Evolutionary conservation across 2,113 vertebrate genomes (phyloP).

Genomic region (Fulica atra): DNA sequence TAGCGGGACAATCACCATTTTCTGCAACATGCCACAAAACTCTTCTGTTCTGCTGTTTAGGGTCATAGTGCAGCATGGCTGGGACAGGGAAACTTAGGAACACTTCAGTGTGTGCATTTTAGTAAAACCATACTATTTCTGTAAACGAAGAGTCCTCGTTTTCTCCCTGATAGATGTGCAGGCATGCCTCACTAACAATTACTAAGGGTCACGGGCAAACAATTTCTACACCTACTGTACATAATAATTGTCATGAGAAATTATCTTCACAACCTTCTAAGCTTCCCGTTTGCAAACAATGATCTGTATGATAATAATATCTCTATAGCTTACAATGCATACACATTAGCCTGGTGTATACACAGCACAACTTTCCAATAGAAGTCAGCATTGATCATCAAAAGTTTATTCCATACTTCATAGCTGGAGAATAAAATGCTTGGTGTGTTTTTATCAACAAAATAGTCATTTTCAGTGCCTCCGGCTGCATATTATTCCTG

Average conservation of each 20-base stretch:
- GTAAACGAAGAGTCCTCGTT: not conserved
- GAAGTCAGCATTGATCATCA: conserved; percentile 10
- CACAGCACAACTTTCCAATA: conserved; percentile 8
- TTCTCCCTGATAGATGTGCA: conserved; percentile 31
- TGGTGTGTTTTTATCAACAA: conserved; percentile 12
- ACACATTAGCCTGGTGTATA: conserved; percentile 7
- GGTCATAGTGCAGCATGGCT: not conserved
- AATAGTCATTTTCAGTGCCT: conserved; percentile 16
- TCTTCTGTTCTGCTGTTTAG: not conserved
- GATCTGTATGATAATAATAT: conserved; percentile 47
- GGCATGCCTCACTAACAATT: conserved; percentile 42
- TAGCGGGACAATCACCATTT: not conserved
- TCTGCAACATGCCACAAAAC: not conserved
- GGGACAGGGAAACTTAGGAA: not conserved
- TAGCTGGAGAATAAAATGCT: conserved; percentile 16
- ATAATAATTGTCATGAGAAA: conserved; percentile 65
- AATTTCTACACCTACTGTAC: conserved; percentile 47
- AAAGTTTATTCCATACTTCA: conserved; percentile 21
- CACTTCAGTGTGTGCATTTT: not conserved
- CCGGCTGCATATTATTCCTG: conserved; percentile 36
- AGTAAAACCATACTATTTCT: not conserved
- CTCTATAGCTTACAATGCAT: conserved; percentile 20
- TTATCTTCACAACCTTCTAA: conserved; percentile 40
- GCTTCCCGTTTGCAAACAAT: conserved; percentile 39
- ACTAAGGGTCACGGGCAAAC: conserved; percentile 51